These are phyloP conservation scores for Torymus texanus DNA, from an alignment of 2,888 invertebrate genomes.

Conservation along the genomic window DNA sequence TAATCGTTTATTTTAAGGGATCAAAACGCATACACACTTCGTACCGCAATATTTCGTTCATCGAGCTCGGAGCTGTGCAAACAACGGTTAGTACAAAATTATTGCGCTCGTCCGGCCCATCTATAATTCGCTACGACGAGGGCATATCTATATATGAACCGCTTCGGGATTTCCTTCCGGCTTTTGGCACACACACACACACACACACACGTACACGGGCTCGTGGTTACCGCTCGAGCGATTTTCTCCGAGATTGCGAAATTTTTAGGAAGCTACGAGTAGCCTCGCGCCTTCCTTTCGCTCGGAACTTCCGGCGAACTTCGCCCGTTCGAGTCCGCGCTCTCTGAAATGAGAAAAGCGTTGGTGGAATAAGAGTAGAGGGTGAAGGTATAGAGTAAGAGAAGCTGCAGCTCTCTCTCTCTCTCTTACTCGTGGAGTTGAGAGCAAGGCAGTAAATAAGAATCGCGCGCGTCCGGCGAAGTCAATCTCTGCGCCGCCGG, in stretches of 20 bases:
- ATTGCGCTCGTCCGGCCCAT: background rate
- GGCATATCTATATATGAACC: background rate
- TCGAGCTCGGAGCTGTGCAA: background rate
- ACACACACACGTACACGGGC: too few species aligned
- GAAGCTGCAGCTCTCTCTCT: background rate
- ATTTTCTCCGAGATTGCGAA: slow-evolving; percentile 50
- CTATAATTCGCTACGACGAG: background rate
- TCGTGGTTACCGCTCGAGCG: slow-evolving; percentile 21
- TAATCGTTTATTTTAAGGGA: too few species aligned
- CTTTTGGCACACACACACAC: too few species aligned
- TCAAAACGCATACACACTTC: too few species aligned
- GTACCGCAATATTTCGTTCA: background rate
- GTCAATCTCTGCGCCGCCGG: slow-evolving; percentile 50
- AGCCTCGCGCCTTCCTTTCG: background rate
- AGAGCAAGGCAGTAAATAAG: slow-evolving; percentile 53
- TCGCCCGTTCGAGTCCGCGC: slow-evolving; percentile 3
- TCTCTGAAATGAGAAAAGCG: slow-evolving; percentile 49
- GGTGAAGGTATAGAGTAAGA: slow-evolving; percentile 13
- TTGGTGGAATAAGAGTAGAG: slow-evolving; percentile 23
- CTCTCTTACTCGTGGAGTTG: too few species aligned
- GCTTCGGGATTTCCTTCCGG: slow-evolving; percentile 17
- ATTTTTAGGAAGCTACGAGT: slow-evolving; percentile 56
- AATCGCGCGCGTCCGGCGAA: slow-evolving; percentile 51
- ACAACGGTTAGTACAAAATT: background rate
- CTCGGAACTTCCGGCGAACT: slow-evolving; percentile 58